Base-by-base conservation (phyloP, 2,888 invertebrate species). In the Drosophila putrida region DNA sequence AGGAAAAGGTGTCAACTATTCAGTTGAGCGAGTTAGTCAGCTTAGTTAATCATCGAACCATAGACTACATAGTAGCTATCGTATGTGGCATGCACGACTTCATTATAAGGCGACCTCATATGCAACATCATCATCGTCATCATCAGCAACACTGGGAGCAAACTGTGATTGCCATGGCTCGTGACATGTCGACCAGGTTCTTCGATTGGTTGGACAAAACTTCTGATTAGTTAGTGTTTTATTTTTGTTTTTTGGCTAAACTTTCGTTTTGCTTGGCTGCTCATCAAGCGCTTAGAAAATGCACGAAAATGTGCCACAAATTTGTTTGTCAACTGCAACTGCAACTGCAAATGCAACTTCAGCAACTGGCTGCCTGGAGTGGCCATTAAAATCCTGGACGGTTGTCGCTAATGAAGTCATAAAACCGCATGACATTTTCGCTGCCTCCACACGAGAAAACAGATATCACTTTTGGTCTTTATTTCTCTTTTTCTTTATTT, bases 391-490 rank as follows among this genome's bases (percentile, higher is more conserved):
- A 81, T 84, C 84, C 81, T 70, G 63, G 62, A 62, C 51, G 65
- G 58, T 69, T 85, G 74, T 80, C 83, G 84, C 91, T 91, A 91
- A 91, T 91, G 92, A 91, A 91, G 91, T 92, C 91, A 91, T 91
- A 90, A 91, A 92, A 86, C 89, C 84, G 85, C 91, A 92, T 91
- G 91, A 91, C 91, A 89, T 89, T 89, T 83, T 75, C 71, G 80
- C 78, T 77, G 69, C 80, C 82, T 71, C 59, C 59, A 69, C 59
- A 49, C 49, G 49, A 31, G 35, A 70, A 70, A 70, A 54, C 72
- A 67, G 86, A 85, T 82, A 82, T 81, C 75, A 75, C 80, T 79
- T 82, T 85, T 54, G 4, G 28, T 4, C 25, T 38, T 5, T n/a
- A 9, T 27, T n/a, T 51, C 25, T 25, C 5, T 35, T 10, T 38